A percentile compares a stretch with the other conserved stretches of the same genome.
Conservation (phyloP, 53 echinoderm and acorn worm genomes). For the Antedon mediterranea region DNA sequence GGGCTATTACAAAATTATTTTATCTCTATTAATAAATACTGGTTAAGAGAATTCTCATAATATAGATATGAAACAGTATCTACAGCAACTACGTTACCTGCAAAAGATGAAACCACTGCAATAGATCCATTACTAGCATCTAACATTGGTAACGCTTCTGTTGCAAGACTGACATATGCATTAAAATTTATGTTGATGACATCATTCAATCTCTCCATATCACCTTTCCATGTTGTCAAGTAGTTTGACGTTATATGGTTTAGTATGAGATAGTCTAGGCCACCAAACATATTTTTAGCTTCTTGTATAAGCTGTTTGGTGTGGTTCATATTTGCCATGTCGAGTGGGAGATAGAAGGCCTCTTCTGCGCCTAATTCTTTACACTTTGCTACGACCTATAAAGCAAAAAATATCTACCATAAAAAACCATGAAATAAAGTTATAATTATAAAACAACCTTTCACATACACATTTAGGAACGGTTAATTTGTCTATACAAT, state of each 20-base stretch:
- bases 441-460: too few species aligned
- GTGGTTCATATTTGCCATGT: constrained; percentile 59
- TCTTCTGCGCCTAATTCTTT: constrained; percentile 76
- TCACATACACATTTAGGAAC: too few species aligned
- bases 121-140: constrained; percentile 59
- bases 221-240: constrained; percentile 47
- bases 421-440: too few species aligned
- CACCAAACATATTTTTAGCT: constrained; percentile 51
- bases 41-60: too few species aligned
- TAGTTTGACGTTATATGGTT: constrained; percentile 67
- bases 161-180: constrained; percentile 73
- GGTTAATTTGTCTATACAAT: too few species aligned
- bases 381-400: constrained; percentile 69
- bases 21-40: too few species aligned
- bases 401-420: neutral
- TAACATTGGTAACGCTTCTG: constrained; percentile 52
- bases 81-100: too few species aligned
- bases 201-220: constrained; percentile 19
- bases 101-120: constrained; percentile 58
- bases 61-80: too few species aligned
- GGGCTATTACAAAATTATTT: too few species aligned
- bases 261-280: constrained; percentile 69
- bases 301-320: constrained; percentile 52
- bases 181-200: constrained; percentile 68
- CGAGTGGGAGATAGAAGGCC: constrained; percentile 71